Evolutionary conservation across 2,113 vertebrate species (phyloP).

Genomic region (Romanogobio albipinnatus): DNA sequence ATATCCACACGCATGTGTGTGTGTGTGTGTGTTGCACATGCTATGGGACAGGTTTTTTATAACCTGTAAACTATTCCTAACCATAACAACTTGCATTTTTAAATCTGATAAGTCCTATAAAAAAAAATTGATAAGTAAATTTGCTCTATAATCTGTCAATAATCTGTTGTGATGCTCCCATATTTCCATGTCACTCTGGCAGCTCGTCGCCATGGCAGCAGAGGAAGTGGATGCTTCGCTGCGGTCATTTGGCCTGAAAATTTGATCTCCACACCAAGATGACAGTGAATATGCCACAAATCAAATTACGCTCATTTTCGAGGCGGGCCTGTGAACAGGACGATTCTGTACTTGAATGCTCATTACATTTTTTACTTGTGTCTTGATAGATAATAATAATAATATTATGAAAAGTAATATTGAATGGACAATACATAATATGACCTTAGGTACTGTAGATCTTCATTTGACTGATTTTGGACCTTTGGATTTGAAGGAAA

Average conservation of each 20-base stretch:
- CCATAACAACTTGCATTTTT: not conserved
- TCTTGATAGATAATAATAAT: not conserved
- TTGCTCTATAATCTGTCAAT: slow-evolving; percentile 3
- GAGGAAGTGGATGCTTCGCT: slow-evolving; percentile 37
- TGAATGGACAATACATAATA: not conserved
- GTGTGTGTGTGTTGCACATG: too few relatives aligned
- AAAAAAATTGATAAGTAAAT: not conserved
- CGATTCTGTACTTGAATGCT: not conserved
- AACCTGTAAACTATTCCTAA: not conserved
- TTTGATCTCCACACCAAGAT: slow-evolving; percentile 35
- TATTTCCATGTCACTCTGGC: slow-evolving; percentile 23
- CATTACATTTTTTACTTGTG: not conserved
- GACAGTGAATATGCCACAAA: slow-evolving; percentile 34
- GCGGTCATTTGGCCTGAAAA: slow-evolving; percentile 36
- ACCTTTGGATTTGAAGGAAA: not conserved
- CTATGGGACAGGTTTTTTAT: not conserved
- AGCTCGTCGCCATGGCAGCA: slow-evolving; percentile 44
- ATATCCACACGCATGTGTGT: not conserved
- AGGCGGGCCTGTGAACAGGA: not conserved
- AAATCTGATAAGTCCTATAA: not conserved
- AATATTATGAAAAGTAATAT: not conserved
- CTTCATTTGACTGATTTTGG: too few relatives aligned
- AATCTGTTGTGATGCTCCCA: slow-evolving; percentile 37
- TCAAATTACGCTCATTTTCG: slow-evolving; percentile 28
- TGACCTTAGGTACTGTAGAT: too few relatives aligned